Conservation (phyloP, 2,113 vertebrate species). For the Oncorhynchus clarkii region DNA sequence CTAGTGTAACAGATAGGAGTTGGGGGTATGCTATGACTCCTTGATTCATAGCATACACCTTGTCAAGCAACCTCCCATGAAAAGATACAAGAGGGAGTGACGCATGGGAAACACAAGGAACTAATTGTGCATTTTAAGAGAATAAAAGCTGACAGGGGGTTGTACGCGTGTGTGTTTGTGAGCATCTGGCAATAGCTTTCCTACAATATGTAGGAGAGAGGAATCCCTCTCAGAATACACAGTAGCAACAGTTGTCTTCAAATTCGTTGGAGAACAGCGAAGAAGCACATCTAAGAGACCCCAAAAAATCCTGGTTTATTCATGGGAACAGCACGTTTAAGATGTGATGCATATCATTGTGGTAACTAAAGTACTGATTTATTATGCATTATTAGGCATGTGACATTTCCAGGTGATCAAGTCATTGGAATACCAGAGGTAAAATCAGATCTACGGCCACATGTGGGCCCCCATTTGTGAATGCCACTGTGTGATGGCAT, state of each 20-base stretch:
- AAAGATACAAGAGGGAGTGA: not conserved
- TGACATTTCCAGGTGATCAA: conserved; percentile 48
- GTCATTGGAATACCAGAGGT: conserved; percentile 54
- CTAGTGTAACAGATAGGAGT: not conserved
- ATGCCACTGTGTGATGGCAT: not conserved
- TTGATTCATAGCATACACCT: not conserved
- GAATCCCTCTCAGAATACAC: not conserved
- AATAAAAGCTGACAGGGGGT: conserved; percentile 32
- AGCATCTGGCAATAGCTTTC: not conserved
- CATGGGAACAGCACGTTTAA: not conserved
- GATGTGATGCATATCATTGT: no score
- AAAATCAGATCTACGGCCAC: no score
- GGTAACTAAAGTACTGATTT: no score
- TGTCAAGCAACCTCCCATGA: not conserved
- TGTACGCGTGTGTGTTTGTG: not conserved
- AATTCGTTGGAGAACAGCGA: no score
- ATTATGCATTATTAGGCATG: not conserved
- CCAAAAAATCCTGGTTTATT: not conserved
- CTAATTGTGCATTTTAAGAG: conserved; percentile 21
- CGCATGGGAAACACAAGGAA: not conserved
- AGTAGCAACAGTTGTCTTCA: not conserved
- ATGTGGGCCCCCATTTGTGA: not conserved
- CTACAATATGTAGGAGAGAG: not conserved
- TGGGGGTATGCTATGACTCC: not conserved
- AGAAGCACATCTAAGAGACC: not conserved